phyloP scores from a whole-genome alignment of 2,888 invertebrate genomes.

The Balanococcus diminutus region DNA sequence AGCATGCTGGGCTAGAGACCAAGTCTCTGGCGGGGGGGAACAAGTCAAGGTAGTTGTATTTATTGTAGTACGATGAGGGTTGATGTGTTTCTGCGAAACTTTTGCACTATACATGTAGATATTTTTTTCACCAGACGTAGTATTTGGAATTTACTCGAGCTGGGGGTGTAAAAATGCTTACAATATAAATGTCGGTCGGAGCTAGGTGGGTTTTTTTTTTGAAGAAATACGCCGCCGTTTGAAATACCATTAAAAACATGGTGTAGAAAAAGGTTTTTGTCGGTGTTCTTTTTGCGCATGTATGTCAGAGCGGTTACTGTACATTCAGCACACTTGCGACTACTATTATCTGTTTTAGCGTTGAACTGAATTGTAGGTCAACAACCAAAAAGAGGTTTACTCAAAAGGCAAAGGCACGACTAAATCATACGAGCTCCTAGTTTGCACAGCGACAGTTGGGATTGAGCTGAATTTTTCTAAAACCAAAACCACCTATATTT shows the following conservation, averaged over 20 bases:
- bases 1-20: not conserved
- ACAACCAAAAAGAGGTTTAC: constrained; percentile 51
- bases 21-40: not conserved
- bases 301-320: constrained; percentile 38
- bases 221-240: not conserved
- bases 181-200: not conserved
- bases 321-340: constrained; percentile 36
- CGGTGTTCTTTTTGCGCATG: constrained; percentile 24
- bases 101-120: not conserved
- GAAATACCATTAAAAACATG: not conserved
- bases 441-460: no score
- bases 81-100: not conserved
- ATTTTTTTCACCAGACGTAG: not conserved
- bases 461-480: no score
- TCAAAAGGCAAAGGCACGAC: not conserved
- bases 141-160: not conserved
- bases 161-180: not conserved
- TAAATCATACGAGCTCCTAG: no score
- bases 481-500: no score
- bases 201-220: not conserved
- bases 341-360: constrained; percentile 41
- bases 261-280: not conserved
- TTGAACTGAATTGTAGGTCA: constrained; percentile 45
- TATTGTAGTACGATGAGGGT: not conserved
- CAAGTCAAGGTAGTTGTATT: not conserved